These are phyloP conservation scores for Perca flavescens DNA, from an alignment of 2,113 vertebrate species.

Conservation along the genomic window DNA sequence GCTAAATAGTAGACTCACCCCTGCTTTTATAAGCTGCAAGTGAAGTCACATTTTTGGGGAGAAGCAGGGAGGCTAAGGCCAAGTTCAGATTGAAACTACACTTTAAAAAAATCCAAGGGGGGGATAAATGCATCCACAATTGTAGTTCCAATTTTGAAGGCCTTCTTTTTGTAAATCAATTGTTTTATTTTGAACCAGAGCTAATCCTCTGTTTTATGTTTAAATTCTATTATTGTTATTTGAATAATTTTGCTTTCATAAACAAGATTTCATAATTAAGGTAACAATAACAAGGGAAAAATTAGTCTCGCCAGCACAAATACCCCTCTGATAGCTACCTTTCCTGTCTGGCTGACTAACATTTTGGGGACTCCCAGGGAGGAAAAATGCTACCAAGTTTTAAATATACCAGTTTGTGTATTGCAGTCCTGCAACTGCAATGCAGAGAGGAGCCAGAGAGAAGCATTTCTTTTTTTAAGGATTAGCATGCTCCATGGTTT, in stretches of 20 bases:
- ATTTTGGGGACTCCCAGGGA: conserved; percentile 13
- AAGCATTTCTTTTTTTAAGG: conserved; percentile 33
- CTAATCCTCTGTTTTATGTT: background rate
- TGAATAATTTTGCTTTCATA: background rate
- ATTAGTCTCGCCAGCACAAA: background rate
- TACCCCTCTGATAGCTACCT: background rate
- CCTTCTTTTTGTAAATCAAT: background rate
- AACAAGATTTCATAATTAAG: background rate
- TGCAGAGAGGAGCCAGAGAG: conserved; percentile 65
- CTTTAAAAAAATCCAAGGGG: background rate
- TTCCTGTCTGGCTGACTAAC: background rate
- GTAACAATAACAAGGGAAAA: background rate
- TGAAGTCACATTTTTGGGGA: background rate
- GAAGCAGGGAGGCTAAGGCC: background rate
- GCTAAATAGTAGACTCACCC: background rate
- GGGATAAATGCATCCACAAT: background rate
- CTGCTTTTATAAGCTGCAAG: background rate
- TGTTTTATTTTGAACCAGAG: background rate
- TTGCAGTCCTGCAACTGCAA: conserved; percentile 65
- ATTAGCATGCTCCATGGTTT: conserved; percentile 19
- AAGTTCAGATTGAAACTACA: background rate
- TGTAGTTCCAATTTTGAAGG: background rate
- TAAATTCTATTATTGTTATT: background rate
- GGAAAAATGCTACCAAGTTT: conserved; percentile 14
- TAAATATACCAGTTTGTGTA: conserved; percentile 31